Percentiles rank a stretch among this genome's conserved stretches.
Evolutionary conservation across 2,797 vertebrate genomes (phyloP).

Genomic region (Naso thynnoides): DNA sequence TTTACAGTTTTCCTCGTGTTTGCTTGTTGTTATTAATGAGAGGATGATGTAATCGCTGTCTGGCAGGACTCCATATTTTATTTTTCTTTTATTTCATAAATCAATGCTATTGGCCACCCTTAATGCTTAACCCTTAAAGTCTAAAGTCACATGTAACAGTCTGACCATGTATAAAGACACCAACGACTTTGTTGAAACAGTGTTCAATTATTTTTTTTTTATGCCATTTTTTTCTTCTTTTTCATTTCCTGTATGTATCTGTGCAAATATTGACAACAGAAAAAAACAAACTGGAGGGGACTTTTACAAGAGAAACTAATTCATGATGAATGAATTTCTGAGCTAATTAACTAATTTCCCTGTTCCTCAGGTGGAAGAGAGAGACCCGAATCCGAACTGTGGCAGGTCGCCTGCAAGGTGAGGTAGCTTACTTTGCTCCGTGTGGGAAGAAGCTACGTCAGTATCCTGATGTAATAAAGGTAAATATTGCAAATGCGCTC

Average conservation of each 20-base stretch:
- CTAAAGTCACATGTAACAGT: too few species aligned
- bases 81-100: too few species aligned
- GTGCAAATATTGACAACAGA: too few species aligned
- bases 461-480: constrained; percentile 97
- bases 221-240: too few species aligned
- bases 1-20: constrained; percentile 14
- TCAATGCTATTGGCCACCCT: too few species aligned
- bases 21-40: neutral
- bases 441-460: constrained; percentile 96
- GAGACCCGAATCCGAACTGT: constrained; percentile 92
- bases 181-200: too few species aligned
- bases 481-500: constrained; percentile 59
- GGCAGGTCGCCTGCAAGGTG: constrained; percentile 91
- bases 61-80: too few species aligned
- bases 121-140: too few species aligned
- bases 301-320: neutral
- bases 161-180: too few species aligned
- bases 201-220: too few species aligned
- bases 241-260: too few species aligned
- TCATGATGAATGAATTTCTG: constrained; percentile 1
- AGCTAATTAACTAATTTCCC: constrained; percentile 3
- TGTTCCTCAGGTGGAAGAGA: constrained; percentile 91
- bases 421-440: constrained; percentile 94
- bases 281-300: too few species aligned
- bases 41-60: neutral